These are phyloP conservation scores for Myotis findleyi DNA, from an alignment of 2,797 vertebrate genomes.

Conservation along the genomic window DNA sequence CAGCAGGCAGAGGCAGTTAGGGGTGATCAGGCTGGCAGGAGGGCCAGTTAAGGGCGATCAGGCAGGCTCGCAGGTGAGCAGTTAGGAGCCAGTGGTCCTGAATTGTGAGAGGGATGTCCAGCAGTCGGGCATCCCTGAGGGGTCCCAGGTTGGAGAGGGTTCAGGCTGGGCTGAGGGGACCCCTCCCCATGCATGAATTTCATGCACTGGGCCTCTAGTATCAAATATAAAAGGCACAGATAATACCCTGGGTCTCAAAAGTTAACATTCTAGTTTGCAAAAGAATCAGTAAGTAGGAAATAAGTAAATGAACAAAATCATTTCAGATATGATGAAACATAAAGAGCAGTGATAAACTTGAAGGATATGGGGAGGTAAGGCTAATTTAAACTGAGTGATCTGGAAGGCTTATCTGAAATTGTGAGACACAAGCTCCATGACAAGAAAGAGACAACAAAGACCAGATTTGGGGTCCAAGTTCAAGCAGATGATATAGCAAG, in stretches of 20 bases:
- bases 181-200: too few relatives aligned
- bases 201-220: too few relatives aligned
- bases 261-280: not conserved
- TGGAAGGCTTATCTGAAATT: not conserved
- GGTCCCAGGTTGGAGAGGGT: too few relatives aligned
- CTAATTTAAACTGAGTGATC: not conserved
- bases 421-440: not conserved
- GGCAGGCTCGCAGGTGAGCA: too few relatives aligned
- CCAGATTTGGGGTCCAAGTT: not conserved
- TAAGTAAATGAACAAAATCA: not conserved
- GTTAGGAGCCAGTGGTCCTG: too few relatives aligned
- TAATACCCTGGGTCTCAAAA: slow-evolving; percentile 19
- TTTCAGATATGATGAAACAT: not conserved
- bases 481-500: not conserved
- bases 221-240: not conserved
- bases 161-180: too few relatives aligned
- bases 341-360: not conserved
- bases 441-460: not conserved
- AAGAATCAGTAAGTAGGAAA: not conserved
- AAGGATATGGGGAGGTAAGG: not conserved
- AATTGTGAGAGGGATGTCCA: too few relatives aligned
- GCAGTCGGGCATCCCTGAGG: too few relatives aligned
- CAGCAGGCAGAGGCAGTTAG: too few relatives aligned
- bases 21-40: too few relatives aligned
- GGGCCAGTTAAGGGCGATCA: too few relatives aligned